Percentiles rank a stretch among this genome's conserved stretches.
Conservation (phyloP, 1,140 invertebrate genomes). For the Drosophila melanogaster region Release_6_plus_ISO1_MT NT_033779.5:21255001-21255500, state of each 20-base stretch:
- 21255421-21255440: no score
- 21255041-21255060: slow-evolving; percentile 97
- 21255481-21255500: no score
- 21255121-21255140: slow-evolving; percentile 40
- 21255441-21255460: no score
- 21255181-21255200: slow-evolving; percentile 37
- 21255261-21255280: slow-evolving; percentile 33
- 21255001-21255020: slow-evolving; percentile 97
- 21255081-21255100: slow-evolving; percentile 73
- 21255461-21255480: no score
- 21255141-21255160: slow-evolving; percentile 55
- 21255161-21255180: slow-evolving; percentile 62
- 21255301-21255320: slow-evolving; percentile 63
- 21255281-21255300: slow-evolving; percentile 65
- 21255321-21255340: no score
- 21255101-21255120: slow-evolving; percentile 58
- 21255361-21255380: no score
- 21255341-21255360: no score
- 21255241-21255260: slow-evolving; percentile 66
- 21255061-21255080: slow-evolving; percentile 87
- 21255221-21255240: slow-evolving; percentile 61
- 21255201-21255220: slow-evolving; percentile 57
- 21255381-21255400: no score
- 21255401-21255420: no score
- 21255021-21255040: slow-evolving; percentile 96